These are phyloP conservation scores for Drosophila parvula DNA, from an alignment of 1,140 invertebrate species.

Conservation along the genomic window DNA sequence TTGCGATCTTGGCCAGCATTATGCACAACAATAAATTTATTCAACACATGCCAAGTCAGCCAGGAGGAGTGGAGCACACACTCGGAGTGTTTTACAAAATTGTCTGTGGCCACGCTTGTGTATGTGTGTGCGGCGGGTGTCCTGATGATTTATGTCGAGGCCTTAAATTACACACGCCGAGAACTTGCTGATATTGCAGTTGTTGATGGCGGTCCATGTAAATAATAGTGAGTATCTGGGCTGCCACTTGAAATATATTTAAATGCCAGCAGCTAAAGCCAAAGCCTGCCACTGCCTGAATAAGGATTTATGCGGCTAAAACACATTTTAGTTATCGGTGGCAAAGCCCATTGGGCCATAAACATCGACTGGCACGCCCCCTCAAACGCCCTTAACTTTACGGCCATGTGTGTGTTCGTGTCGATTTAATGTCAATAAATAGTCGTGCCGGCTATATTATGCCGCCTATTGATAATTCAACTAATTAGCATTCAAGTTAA, in stretches of 20 bases:
- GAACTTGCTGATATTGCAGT: conserved; percentile 76
- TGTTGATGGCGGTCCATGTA: conserved; percentile 56
- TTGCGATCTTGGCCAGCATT: conserved; percentile 69
- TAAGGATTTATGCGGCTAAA: conserved; percentile 57
- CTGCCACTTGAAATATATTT: conserved; percentile 60
- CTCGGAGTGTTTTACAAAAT: conserved; percentile 60
- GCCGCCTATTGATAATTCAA: conserved; percentile 71
- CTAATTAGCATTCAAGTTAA: conserved; percentile 82
- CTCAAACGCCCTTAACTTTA: background rate
- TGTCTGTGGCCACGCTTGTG: conserved; percentile 15
- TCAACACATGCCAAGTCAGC: conserved; percentile 69
- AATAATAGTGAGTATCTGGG: conserved; percentile 47
- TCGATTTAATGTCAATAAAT: conserved; percentile 69
- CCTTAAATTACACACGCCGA: conserved; percentile 69
- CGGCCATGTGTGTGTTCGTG: background rate
- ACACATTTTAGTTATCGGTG: conserved; percentile 52
- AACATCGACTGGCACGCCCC: conserved; percentile 26
- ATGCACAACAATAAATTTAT: conserved; percentile 82
- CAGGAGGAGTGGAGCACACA: conserved; percentile 30
- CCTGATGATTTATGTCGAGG: conserved; percentile 68
- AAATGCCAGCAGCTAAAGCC: conserved; percentile 39
- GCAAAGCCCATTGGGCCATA: conserved; percentile 44
- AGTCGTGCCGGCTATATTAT: conserved; percentile 29
- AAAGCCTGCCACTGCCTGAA: conserved; percentile 36
- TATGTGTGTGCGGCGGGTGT: conserved; percentile 30